Evolutionary conservation across 2,888 invertebrate species (phyloP), one percentile per base, ranked within the genome.

Genomic region (Chymomyza caudatula): DNA sequence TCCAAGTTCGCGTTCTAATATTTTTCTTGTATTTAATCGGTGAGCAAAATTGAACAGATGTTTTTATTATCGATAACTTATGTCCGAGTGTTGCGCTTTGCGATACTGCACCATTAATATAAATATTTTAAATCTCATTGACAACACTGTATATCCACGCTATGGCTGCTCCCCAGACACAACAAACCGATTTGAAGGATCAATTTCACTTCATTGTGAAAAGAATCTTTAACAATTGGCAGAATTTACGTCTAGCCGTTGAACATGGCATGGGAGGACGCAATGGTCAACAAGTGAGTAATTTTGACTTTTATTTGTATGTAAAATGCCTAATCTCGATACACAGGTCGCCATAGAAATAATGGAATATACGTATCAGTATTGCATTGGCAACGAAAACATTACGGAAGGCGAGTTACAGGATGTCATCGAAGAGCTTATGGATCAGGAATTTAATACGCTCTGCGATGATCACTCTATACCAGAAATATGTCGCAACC

Each of bases 241-340:
- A 94, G 17, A 94, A 93, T 4, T 88, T 95, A 25, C 93, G 93
- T 77, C 89, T 95, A 25, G 94, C 94, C 37, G 94, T 95, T 0
- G 94, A 95, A 88, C 94, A 95, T 92, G 93, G 93, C 74, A 93
- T 94, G 93, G 94, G 93, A 37, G 94, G 94, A 20, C 92, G 93
- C 19, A 92, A 93, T 76, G 94, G 94, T 51, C 93, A 93, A 90
- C 92, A 94, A 90, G 94, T 94, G 90, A 70, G 64, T 3, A 6
- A 0, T 4, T 5, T 0, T n/a, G 6, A 0, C 5, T 5, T 0
- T n/a, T 20, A 0, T 13, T 8, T 29, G 5, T 4, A 55, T 20
- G 22, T 68, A 2, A 1, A 0, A 2, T 15, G 0, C 4, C 29
- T 37, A 2, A 37, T 11, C 11, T 37, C 11, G 8, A 15, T 8